A percentile compares a stretch with the other conserved stretches of the same genome.
phyloP scores from a whole-genome alignment of 1,140 invertebrate genomes.

The Magallana angulata region DNA sequence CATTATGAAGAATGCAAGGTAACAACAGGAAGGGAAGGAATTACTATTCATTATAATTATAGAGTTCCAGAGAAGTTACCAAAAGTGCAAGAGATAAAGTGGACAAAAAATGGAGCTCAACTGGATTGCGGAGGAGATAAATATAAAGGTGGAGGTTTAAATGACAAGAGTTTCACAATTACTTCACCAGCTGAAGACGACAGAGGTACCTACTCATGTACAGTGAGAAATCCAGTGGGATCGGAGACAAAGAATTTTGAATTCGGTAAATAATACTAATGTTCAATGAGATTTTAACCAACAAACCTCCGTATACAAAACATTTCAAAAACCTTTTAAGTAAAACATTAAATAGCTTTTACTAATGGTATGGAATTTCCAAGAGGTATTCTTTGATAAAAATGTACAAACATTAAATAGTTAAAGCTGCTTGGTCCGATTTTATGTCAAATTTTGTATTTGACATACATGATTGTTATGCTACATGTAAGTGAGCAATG shows the following conservation, averaged over 20 bases:
- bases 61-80: background rate
- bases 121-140: background rate
- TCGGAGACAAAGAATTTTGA: background rate
- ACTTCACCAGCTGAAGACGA: background rate
- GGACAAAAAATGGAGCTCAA: background rate
- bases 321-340: no score
- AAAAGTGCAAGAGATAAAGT: background rate
- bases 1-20: background rate
- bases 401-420: no score
- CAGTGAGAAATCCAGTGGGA: background rate
- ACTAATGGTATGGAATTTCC: no score
- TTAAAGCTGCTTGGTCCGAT: no score
- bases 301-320: no score
- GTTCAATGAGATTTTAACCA: no score
- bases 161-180: background rate
- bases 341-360: no score
- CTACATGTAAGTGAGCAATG: no score
- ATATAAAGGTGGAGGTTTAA: background rate
- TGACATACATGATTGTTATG: no score
- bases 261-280: background rate
- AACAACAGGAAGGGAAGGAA: background rate
- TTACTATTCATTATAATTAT: background rate
- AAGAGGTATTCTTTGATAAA: no score
- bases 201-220: background rate
- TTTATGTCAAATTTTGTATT: no score